Percentiles rank a stretch among this genome's conserved stretches.
phyloP scores from a whole-genome alignment of 2,113 vertebrate genomes.

The Daubentonia madagascariensis region DNA sequence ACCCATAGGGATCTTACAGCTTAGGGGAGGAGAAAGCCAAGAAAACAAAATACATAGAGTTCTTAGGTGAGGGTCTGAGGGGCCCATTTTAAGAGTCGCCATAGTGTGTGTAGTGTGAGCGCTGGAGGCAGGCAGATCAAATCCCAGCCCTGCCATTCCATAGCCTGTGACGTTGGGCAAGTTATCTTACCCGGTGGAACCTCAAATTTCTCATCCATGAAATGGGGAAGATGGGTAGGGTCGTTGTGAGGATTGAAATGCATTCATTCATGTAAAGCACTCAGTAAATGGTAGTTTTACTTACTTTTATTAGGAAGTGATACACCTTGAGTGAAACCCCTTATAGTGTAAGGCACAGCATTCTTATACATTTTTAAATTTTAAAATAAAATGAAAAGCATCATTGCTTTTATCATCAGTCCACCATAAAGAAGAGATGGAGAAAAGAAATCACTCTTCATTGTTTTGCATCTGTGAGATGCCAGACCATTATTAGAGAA shows the following conservation, averaged over 20 bases:
- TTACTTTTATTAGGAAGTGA: not conserved
- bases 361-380: not conserved
- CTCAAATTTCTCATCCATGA: not conserved
- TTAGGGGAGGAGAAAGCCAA: not conserved
- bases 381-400: conserved; percentile 2
- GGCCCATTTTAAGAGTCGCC: not conserved
- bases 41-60: not conserved
- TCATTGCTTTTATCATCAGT: conserved; percentile 13
- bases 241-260: not conserved
- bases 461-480: not conserved
- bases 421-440: not conserved
- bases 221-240: not conserved
- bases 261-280: not conserved
- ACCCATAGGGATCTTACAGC: not conserved
- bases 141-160: not conserved
- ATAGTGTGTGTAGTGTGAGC: not conserved
- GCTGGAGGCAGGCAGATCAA: not conserved
- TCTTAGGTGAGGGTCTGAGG: not conserved
- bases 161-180: not conserved
- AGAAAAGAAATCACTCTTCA: not conserved
- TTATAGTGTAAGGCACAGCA: not conserved
- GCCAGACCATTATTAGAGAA: not conserved
- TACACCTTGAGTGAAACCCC: not conserved
- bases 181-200: not conserved
- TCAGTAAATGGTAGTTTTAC: not conserved